These are phyloP conservation scores for Erebia ligea DNA, from an alignment of 2,888 invertebrate genomes.

Conservation along the genomic window DNA sequence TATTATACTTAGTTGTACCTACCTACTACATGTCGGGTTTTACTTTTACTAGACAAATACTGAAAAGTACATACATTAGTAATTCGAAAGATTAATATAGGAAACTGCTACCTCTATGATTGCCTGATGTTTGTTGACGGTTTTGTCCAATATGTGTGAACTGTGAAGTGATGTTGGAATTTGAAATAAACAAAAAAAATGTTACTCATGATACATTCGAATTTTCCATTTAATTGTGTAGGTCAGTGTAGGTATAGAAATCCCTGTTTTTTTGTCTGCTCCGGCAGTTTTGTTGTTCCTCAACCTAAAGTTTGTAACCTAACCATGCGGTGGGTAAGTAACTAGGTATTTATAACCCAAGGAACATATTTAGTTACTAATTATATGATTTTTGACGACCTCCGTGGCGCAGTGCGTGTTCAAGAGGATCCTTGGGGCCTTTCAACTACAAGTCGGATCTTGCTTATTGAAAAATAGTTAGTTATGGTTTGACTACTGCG, in stretches of 20 bases:
- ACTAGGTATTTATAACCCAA: too few relatives aligned
- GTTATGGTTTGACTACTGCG: too few relatives aligned
- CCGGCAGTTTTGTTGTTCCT: too few relatives aligned
- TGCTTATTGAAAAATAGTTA: too few relatives aligned
- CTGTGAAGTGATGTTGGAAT: conserved; percentile 44
- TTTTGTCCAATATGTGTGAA: conserved; percentile 48
- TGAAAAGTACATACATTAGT: conserved; percentile 20
- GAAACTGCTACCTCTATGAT: conserved; percentile 77
- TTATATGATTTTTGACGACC: too few relatives aligned
- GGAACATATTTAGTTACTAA: too few relatives aligned
- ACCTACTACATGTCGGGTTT: neutral
- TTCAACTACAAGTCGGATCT: too few relatives aligned
- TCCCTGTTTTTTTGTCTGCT: neutral
- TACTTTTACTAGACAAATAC: conserved; percentile 26
- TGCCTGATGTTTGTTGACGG: conserved; percentile 74
- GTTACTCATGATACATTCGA: conserved; percentile 24
- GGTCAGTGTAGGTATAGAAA: conserved; percentile 20
- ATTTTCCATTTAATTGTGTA: conserved; percentile 25
- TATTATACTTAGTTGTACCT: too few relatives aligned
- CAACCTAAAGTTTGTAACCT: too few relatives aligned
- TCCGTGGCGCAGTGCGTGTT: too few relatives aligned
- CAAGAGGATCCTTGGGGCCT: too few relatives aligned
- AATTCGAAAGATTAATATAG: conserved; percentile 51
- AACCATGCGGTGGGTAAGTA: too few relatives aligned
- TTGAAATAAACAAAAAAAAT: conserved; percentile 44